Evolutionary conservation across 2,888 invertebrate genomes (phyloP).

Genomic region (Leptarthrus brevirostris): DNA sequence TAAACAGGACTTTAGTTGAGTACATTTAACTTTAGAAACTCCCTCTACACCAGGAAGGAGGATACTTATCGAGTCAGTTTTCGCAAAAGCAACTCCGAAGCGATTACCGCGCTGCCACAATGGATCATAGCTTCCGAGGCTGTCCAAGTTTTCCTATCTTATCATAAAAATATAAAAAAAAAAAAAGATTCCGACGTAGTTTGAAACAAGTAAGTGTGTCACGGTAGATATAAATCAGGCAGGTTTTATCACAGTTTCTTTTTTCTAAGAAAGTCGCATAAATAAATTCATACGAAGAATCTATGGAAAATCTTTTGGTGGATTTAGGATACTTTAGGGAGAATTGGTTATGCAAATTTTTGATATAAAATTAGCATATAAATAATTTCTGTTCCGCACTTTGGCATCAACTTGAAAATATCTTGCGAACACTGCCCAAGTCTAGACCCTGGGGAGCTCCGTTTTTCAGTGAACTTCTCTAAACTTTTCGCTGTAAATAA

Average conservation of each 20-base stretch:
- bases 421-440: constrained; percentile 14
- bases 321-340: constrained; percentile 41
- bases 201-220: not conserved
- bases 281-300: constrained; percentile 40
- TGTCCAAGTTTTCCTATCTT: too few relatives aligned
- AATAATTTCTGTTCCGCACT: constrained; percentile 43
- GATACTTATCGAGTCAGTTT: too few relatives aligned
- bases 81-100: too few relatives aligned
- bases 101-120: too few relatives aligned
- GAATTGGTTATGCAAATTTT: constrained; percentile 41
- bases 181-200: too few relatives aligned
- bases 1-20: too few relatives aligned
- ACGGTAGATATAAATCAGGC: constrained; percentile 17
- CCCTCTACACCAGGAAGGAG: too few relatives aligned
- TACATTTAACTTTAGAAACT: too few relatives aligned
- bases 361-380: constrained; percentile 42
- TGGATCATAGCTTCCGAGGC: too few relatives aligned
- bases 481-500: constrained; percentile 23
- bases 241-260: constrained; percentile 37
- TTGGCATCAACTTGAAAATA: constrained; percentile 35
- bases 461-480: constrained; percentile 19
- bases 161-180: too few relatives aligned
- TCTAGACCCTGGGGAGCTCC: constrained; percentile 19
- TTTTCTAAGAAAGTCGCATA: constrained; percentile 20
- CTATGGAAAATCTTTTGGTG: constrained; percentile 40